A percentile compares a stretch with the other conserved stretches of the same genome.
phyloP scores from a whole-genome alignment of 2,888 invertebrate species.

The Lysandra coridon region DNA sequence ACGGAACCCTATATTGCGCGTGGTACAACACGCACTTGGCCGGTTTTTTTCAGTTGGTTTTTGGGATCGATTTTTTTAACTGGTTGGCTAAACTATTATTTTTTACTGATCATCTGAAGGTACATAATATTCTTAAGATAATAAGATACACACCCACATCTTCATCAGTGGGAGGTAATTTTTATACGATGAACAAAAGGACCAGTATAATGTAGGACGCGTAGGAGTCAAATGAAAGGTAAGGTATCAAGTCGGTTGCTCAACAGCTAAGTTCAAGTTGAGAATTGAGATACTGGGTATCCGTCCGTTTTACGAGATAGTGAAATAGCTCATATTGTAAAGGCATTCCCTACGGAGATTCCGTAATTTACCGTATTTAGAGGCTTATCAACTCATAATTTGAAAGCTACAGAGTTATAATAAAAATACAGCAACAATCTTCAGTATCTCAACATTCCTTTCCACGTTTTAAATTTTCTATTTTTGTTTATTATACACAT shows the following conservation, averaged over 20 bases:
- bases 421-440: too few relatives aligned
- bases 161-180: background rate
- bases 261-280: background rate
- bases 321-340: too few relatives aligned
- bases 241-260: background rate
- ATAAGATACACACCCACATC: background rate
- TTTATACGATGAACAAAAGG: constrained; percentile 6
- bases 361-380: too few relatives aligned
- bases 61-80: background rate
- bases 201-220: constrained; percentile 1
- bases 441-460: too few relatives aligned
- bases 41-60: background rate
- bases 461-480: too few relatives aligned
- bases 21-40: too few relatives aligned
- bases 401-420: too few relatives aligned
- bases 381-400: too few relatives aligned
- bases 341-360: too few relatives aligned
- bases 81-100: background rate
- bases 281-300: background rate
- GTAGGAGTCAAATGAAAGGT: constrained; percentile 17
- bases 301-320: too few relatives aligned
- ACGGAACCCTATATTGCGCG: too few relatives aligned
- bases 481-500: too few relatives aligned
- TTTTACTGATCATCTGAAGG: background rate
- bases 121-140: background rate